These are phyloP conservation scores for Metacarcinus magister DNA, from an alignment of 2,888 invertebrate species.

Conservation along the genomic window DNA sequence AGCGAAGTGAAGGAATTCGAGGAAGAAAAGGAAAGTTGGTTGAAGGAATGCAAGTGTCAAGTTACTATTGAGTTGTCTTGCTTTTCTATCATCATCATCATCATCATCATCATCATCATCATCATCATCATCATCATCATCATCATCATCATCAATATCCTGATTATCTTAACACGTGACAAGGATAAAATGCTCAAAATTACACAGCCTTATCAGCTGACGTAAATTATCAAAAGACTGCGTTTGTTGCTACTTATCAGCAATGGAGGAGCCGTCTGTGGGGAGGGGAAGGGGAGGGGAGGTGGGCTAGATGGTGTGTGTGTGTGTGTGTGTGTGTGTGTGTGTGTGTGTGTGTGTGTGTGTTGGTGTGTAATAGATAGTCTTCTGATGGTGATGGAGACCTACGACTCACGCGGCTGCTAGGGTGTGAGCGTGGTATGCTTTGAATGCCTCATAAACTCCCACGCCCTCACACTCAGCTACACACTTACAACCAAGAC, in stretches of 20 bases:
- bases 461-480: background rate
- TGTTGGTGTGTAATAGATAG: background rate
- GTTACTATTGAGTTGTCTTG: background rate
- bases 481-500: background rate
- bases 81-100: background rate
- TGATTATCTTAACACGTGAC: background rate
- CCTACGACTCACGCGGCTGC: background rate
- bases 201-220: conserved; percentile 5
- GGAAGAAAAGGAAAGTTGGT: background rate
- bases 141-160: background rate
- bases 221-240: background rate
- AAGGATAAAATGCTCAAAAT: background rate
- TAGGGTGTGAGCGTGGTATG: background rate
- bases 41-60: background rate
- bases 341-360: conserved; percentile 4
- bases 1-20: background rate
- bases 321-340: conserved; percentile 22
- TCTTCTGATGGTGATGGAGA: background rate
- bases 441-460: background rate
- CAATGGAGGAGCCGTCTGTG: background rate
- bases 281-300: background rate
- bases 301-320: background rate
- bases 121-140: background rate
- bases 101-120: background rate
- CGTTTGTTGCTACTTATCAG: background rate